Conservation (phyloP, 2,797 vertebrate species). For the Trachurus trachurus region DNA sequence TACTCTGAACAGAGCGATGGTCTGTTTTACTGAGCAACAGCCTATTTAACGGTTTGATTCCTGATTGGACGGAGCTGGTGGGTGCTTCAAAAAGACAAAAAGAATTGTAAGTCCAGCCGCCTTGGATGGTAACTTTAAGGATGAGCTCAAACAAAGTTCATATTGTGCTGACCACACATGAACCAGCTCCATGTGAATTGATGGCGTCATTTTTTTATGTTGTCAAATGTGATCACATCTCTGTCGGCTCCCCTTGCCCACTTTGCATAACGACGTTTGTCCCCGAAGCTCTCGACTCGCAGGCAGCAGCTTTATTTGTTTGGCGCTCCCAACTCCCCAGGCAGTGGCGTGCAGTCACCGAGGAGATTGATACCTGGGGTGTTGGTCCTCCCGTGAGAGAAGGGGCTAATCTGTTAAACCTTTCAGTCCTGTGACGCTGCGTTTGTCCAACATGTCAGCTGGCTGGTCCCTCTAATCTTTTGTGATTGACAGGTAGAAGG, state of each 20-base stretch:
- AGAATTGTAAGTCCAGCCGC: too few species aligned
- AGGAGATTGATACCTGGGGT: slow-evolving; percentile 71
- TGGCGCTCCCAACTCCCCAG: slow-evolving; percentile 24
- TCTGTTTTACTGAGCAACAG: too few species aligned
- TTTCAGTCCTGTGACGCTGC: slow-evolving; percentile 62
- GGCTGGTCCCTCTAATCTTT: slow-evolving; percentile 69
- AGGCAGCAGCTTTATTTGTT: slow-evolving; percentile 52
- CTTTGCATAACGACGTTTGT: slow-evolving; percentile 45
- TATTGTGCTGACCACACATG: background rate
- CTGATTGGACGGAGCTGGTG: too few species aligned
- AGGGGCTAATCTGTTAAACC: slow-evolving; percentile 75
- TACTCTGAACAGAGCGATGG: too few species aligned
- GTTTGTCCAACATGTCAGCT: slow-evolving; percentile 79
- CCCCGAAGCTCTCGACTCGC: background rate
- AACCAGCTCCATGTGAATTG: background rate
- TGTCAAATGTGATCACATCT: slow-evolving; percentile 43
- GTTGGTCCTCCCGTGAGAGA: slow-evolving; percentile 57
- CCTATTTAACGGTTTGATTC: too few species aligned
- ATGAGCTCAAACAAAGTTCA: background rate
- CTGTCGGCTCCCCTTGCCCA: slow-evolving; percentile 17
- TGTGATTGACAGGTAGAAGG: slow-evolving; percentile 76
- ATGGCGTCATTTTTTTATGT: slow-evolving; percentile 12
- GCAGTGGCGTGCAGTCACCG: slow-evolving; percentile 38
- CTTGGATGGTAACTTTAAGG: too few species aligned
- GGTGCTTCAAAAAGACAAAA: too few species aligned